A percentile compares a stretch with the other conserved stretches of the same genome.
Evolutionary conservation across 1,140 invertebrate genomes (phyloP).

Genomic region (Whitmania pigra): DNA sequence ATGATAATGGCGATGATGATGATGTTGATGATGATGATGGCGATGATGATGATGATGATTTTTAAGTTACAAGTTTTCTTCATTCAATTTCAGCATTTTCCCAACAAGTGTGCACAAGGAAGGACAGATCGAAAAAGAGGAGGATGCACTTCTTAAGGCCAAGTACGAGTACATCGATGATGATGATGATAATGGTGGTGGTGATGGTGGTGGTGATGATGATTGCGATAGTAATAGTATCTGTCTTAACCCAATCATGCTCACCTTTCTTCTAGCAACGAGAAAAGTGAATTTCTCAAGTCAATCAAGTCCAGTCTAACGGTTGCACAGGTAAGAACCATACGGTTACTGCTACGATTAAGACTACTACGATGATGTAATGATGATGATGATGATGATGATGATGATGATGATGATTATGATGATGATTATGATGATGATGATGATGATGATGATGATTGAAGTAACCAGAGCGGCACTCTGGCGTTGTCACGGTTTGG

Average conservation of each 20-base stretch:
- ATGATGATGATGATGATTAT: conserved; percentile 1
- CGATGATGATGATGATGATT: neutral
- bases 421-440: no score
- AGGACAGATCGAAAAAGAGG: neutral
- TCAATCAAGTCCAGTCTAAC: conserved; percentile 57
- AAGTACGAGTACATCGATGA: neutral
- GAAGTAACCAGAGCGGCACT: neutral
- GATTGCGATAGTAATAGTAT: neutral
- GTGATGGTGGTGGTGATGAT: neutral
- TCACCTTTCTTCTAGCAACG: neutral
- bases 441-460: conserved; percentile 2
- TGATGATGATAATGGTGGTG: neutral
- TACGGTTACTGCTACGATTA: neutral
- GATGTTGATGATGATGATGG: neutral
- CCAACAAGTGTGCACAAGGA: conserved; percentile 10
- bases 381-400: neutral
- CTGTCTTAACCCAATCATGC: neutral
- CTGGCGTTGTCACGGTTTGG: no score
- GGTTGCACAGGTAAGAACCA: conserved; percentile 50
- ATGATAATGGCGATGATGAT: neutral
- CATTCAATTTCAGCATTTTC: neutral
- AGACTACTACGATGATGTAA: no score
- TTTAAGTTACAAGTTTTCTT: neutral
- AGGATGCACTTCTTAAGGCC: neutral
- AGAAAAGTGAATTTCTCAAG: conserved; percentile 38